Base-by-base conservation (phyloP, 2,888 invertebrate genomes). In the Leptinotarsa tumamoca region DNA sequence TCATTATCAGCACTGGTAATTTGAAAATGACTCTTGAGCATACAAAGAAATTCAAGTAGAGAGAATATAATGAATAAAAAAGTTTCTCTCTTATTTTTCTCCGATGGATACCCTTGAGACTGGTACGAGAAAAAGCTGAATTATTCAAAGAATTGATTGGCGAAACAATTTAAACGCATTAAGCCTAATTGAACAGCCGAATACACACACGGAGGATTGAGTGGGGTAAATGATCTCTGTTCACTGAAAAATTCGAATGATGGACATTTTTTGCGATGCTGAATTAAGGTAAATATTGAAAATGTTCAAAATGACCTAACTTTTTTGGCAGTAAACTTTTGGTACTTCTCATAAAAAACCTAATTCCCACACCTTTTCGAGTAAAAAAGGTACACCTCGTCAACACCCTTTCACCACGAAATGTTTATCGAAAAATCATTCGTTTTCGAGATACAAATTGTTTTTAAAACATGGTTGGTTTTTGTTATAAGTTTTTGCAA, bases 41-140 rank as follows among this genome's bases (percentile, higher is more conserved):
- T 63, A 63, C 43, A 63, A 63, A 63, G 63, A 63, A 63, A 63
- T 63, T 17, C n/a, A 63, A 33, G 63, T 63, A 33, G n/a, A 43
- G 43, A 43, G 63, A 7, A 33, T 33, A 17, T 13, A 63, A 23
- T 63, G 17, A 33, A 33, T 17, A 33, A 63, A 63, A 33, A 33
- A 33, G 18, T 63, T 63, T 63, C 33, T 27, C n/a, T 63, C 2
- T 63, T 63, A 33, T 63, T 63, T 63, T 43, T 33, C n/a, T 63
- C 17, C 15, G 4, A 14, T 14, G 21, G 27, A 18, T 63, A 15
- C 43, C 63, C 63, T 63, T 63, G 63, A 63, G 18, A 43, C 43
- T 17, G 14, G 5, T 13, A 17, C 63, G 33, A 63, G 63, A 63
- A 63, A 63, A n/a, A 43, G 14, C 43, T 63, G 63, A 63, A 63